A percentile compares a stretch with the other conserved stretches of the same genome.
Evolutionary conservation across 2,113 vertebrate species (phyloP).

Genomic region (Colinus virginianus): DNA sequence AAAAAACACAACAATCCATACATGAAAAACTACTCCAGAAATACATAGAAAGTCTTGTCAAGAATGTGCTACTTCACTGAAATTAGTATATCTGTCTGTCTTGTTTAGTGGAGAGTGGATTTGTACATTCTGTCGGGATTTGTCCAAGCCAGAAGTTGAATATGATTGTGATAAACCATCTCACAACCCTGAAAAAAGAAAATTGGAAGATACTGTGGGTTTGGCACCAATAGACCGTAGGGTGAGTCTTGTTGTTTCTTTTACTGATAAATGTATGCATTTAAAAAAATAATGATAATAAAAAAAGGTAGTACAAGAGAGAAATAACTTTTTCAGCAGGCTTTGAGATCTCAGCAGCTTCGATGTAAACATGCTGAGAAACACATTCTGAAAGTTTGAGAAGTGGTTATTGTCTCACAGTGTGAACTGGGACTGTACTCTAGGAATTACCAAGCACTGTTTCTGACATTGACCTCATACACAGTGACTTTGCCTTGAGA

Average conservation of each 20-base stretch:
- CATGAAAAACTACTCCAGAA: neutral
- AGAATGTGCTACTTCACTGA: neutral
- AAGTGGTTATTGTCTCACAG: neutral
- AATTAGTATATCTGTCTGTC: neutral
- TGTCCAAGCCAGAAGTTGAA: constrained; percentile 84
- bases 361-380: neutral
- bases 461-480: neutral
- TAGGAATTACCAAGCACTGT: neutral
- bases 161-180: constrained; percentile 82
- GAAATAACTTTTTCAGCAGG: neutral
- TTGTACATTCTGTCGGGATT: constrained; percentile 85
- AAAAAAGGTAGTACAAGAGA: neutral
- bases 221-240: constrained; percentile 81
- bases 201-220: constrained; percentile 64
- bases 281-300: neutral
- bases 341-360: neutral
- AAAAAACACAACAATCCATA: neutral
- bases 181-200: constrained; percentile 77
- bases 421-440: neutral
- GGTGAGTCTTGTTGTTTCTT: constrained; percentile 27
- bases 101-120: constrained; percentile 83
- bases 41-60: neutral
- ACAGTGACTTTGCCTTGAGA: neutral
- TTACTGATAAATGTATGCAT: neutral
- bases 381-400: neutral